A percentile compares a stretch with the other conserved stretches of the same genome.
Evolutionary conservation across 2,113 vertebrate species (phyloP).

Genomic region (Poeciliopsis retropinna): DNA sequence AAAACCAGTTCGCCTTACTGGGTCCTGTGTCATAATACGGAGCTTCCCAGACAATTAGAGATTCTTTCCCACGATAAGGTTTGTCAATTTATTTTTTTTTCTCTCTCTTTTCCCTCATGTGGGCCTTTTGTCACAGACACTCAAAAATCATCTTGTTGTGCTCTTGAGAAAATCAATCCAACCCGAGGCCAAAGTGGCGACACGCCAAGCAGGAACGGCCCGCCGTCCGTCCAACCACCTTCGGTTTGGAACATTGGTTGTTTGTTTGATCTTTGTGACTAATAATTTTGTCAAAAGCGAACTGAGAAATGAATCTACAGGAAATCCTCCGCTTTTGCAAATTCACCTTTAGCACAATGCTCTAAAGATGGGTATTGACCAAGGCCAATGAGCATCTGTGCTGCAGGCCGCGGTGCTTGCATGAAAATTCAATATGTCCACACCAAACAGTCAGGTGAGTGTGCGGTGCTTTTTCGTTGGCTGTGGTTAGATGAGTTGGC

Average conservation of each 20-base stretch:
- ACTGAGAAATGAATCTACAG: background rate
- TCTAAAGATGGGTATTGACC: background rate
- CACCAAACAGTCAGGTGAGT: background rate
- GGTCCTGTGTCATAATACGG: slow-evolving; percentile 54
- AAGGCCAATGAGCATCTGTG: too few species aligned
- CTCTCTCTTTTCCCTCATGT: slow-evolving; percentile 19
- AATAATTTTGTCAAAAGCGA: background rate
- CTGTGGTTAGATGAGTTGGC: background rate
- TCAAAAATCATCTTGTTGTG: slow-evolving; percentile 59
- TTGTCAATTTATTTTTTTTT: slow-evolving; percentile 23
- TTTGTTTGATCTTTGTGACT: slow-evolving; percentile 37
- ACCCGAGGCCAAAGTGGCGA: slow-evolving; percentile 63
- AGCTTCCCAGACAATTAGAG: slow-evolving; percentile 67
- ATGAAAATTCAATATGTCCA: background rate
- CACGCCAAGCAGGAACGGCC: slow-evolving; percentile 52
- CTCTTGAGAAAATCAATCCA: slow-evolving; percentile 74
- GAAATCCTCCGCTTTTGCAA: background rate
- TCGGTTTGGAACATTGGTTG: slow-evolving; percentile 64
- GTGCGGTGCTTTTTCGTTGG: background rate
- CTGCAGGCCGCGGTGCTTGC: background rate
- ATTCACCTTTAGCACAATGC: background rate
- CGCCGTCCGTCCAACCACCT: slow-evolving; percentile 49
- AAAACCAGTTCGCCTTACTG: slow-evolving; percentile 57
- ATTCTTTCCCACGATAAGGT: slow-evolving; percentile 73
- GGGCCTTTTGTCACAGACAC: slow-evolving; percentile 69